Percentiles rank a stretch among this genome's conserved stretches.
Evolutionary conservation across 2,113 vertebrate species (phyloP).

Genomic region (Erythrocercus mccallii): DNA sequence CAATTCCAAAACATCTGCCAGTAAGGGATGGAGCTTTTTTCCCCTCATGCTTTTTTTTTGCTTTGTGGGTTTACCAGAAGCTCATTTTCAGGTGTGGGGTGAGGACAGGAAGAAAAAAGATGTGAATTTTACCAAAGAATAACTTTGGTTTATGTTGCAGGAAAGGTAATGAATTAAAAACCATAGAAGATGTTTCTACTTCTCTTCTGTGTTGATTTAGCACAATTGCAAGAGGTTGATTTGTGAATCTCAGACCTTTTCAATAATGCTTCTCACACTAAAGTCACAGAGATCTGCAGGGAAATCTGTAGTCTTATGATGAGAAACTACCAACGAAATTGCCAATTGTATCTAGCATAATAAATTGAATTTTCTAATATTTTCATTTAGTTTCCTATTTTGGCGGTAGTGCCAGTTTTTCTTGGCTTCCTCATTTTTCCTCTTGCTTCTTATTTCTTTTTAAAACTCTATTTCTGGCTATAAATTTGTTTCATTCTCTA

Average conservation of each 20-base stretch:
- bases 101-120: neutral
- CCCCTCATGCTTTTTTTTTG: neutral
- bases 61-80: neutral
- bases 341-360: neutral
- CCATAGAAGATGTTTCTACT: neutral
- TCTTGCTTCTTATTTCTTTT: neutral
- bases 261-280: neutral
- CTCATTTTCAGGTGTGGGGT: neutral
- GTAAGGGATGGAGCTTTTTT: accelerated
- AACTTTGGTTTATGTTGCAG: neutral
- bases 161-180: neutral
- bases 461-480: neutral
- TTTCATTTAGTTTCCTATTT: neutral
- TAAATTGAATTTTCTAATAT: neutral
- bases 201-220: neutral
- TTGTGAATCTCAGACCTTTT: neutral
- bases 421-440: neutral
- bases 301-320: neutral
- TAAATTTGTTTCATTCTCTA: neutral
- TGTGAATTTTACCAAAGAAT: neutral
- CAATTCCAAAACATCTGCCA: neutral
- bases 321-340: neutral
- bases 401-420: neutral
- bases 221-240: neutral
- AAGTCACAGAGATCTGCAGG: neutral